Evolutionary conservation across 92 coral and sea anemone species (phyloP), one percentile per base, ranked within the genome.

Genomic region (Scolanthus callimorphus): DNA sequence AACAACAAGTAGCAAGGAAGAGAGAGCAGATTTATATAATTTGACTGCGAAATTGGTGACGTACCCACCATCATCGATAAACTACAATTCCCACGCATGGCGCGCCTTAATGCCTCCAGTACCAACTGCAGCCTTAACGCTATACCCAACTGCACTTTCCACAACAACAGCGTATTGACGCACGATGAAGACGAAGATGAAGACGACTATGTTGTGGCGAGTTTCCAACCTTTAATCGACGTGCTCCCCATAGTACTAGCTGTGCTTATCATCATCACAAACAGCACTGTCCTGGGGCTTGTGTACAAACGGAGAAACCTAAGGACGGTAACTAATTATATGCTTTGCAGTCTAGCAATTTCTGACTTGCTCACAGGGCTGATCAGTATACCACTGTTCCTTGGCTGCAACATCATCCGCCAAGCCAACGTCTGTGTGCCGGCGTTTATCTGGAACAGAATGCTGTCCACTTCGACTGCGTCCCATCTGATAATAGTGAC

Each of bases 351-450:
- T 12, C 67, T 87, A 20, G 96, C 96, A 1, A 15, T 73, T 21
- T 87, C 96, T 20, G 96, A 87, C 47, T 63, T 83, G 31, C 56
- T 85, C 9, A 73, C 86, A 1, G 96, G 90, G 1, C 45, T 71
- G 19, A 21, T 87, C 2, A 44, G 86, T 6, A 73, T 87, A 38
- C 96, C 96, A 23, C 3, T 65, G 17, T 56, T 31, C 48, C 49
- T 87, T 12, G 15, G 60, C 3, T 87, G 96, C 50, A 77, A 76
- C 59, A 79, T 79, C 39, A 31, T 83, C 19, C 64, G 24, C 10
- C 27, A 19, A 15, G 30, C 55, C 4, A 20, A 45, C 2, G 23
- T 69, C 11, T 87, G 96, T 31, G 15, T 29, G 3, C 52, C 72
- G 1, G 74, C 75, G n/a, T 46, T 43, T 30, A 13, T 67, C 8